Evolutionary conservation across 2,113 vertebrate genomes (phyloP).

Genomic region (Nansenia antarctica): DNA sequence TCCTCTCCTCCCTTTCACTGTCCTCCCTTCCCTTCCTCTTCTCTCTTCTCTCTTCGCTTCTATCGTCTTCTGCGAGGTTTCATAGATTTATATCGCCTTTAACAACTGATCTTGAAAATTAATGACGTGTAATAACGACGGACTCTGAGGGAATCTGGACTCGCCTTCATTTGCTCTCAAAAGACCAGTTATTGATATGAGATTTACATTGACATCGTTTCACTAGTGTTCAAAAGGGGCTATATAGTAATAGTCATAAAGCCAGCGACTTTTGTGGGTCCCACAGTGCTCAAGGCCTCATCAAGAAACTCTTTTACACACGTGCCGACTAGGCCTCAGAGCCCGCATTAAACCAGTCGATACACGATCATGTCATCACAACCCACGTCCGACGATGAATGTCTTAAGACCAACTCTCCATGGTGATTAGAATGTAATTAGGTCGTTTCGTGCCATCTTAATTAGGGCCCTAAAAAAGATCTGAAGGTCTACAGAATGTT

Average conservation of each 20-base stretch:
- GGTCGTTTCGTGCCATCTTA: background rate
- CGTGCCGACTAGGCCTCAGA: no score
- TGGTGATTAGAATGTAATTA: background rate
- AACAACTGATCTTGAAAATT: background rate
- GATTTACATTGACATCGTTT: background rate
- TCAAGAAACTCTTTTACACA: slow-evolving; percentile 11
- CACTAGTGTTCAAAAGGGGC: background rate
- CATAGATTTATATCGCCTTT: background rate
- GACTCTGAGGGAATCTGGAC: background rate
- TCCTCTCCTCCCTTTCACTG: background rate
- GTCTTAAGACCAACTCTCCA: background rate
- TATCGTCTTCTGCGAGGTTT: background rate
- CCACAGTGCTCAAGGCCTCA: slow-evolving; percentile 1
- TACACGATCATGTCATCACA: slow-evolving; percentile 12
- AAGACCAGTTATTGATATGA: background rate
- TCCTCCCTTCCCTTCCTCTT: no score
- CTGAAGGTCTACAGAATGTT: background rate
- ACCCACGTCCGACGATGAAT: no score
- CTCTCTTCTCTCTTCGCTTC: background rate
- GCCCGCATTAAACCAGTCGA: no score
- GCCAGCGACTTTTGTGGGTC: slow-evolving; percentile 12
- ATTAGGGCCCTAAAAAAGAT: slow-evolving; percentile 5
- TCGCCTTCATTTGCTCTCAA: background rate
- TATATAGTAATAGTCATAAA: background rate
- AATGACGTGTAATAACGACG: background rate